phyloP scores from a whole-genome alignment of 2,113 vertebrate species.

The Sinocyclocheilus rhinocerous region DNA sequence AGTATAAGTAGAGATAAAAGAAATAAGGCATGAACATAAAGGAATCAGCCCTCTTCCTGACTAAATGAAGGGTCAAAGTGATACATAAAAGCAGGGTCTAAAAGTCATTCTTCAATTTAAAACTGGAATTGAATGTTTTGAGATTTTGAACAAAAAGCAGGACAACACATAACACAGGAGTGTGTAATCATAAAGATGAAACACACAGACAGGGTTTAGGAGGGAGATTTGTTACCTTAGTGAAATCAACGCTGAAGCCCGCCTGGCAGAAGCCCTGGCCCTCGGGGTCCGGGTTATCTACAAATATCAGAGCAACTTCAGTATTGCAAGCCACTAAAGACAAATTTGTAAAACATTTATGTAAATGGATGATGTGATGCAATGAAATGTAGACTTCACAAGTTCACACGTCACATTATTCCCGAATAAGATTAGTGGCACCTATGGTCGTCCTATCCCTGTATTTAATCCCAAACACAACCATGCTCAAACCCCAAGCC shows the following conservation, averaged over 20 bases:
- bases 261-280: conserved; percentile 99
- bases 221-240: conserved; percentile 80
- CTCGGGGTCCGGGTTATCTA: conserved; percentile 92
- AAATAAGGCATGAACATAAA: not conserved
- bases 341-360: not conserved
- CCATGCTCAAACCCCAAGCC: not conserved
- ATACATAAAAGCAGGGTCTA: conserved; percentile 4
- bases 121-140: not conserved
- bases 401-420: not conserved
- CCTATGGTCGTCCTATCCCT: not conserved
- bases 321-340: not conserved
- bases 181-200: not conserved
- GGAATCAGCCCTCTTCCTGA: conserved; percentile 37
- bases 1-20: not conserved
- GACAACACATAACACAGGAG: not conserved
- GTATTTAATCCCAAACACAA: not conserved
- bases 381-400: not conserved
- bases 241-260: conserved; percentile 98
- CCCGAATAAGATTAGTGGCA: not conserved
- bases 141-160: not conserved
- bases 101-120: not conserved
- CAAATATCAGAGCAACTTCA: conserved; percentile 54
- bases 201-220: not conserved
- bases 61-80: conserved; percentile 7
- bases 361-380: not conserved